Base-by-base conservation (phyloP, 1,140 invertebrate species). In the Conus betulinus region DNA sequence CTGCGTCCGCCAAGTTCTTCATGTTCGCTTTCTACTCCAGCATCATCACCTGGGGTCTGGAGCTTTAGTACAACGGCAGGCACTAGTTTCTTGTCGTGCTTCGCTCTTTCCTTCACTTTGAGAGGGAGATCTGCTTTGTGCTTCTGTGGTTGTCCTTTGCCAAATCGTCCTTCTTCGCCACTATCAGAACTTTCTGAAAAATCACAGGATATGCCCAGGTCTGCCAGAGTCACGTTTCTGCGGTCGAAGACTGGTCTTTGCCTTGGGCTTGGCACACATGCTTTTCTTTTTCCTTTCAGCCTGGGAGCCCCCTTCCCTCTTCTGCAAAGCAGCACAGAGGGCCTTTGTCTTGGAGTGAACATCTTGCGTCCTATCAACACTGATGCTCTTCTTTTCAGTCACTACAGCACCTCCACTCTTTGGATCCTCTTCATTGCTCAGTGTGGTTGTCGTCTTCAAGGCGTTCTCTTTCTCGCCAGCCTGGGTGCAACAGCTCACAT, bases 101-200 rank as follows among this genome's bases (percentile, higher is more conserved):
- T n/a, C 11, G 67, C 67, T 71, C 67, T 71, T 71, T 23, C 67
- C 67, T 71, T 23, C 6, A 7, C 67, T 20, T 71, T 71, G 15
- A n/a, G 17, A 71, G 67, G 67, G 17, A 71, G 23, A 20, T 71
- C 67, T 23, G 11, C 20, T 23, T 71, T 71, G 8, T 23, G 11
- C 13, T 17, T n/a, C 17, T 11, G 60, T 20, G 67, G 67, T n/a
- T 71, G 67, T 71, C 8, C 57, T 60, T 71, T 13, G 6, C 20
- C 67, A 20, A 6, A 7, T 20, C 7, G 11, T 20, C 20, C 17
- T 71, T 71, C 67, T 23, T 71, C 67, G 11, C 67, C 67, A 71
- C 53, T 51, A 53, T 81, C 79, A 52, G 79, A 81, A 20, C 79
- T 81, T 81, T 53, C 79, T 53, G 79, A 81, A 51, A 78, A 39